A percentile compares a stretch with the other conserved stretches of the same genome.
Conservation (phyloP, 2,888 invertebrate species). For the Gryllus longicercus region DNA sequence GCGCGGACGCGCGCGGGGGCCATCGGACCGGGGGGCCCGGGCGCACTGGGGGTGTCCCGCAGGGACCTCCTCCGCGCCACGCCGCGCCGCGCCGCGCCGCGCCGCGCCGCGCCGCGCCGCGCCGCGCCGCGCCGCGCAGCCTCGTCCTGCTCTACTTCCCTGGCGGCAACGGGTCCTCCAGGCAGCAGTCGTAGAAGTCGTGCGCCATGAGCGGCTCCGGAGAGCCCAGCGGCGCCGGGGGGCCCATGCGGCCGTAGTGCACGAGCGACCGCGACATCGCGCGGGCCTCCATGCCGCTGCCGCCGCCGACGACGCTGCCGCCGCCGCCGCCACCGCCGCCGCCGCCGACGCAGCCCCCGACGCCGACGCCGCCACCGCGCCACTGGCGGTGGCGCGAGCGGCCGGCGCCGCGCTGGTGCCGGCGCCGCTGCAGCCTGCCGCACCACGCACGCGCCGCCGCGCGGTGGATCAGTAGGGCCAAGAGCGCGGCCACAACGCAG, state of each 20-base stretch:
- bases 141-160: constrained; percentile 10
- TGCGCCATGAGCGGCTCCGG: neutral
- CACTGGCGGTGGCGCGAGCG: neutral
- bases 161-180: neutral
- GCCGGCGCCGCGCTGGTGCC: neutral
- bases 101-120: neutral
- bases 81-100: neutral
- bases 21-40: no score
- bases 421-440: constrained; percentile 1
- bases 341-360: neutral
- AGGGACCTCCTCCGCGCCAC: neutral
- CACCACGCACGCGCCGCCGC: constrained; percentile 1
- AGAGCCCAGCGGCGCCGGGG: neutral
- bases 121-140: neutral
- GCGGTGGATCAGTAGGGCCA: neutral
- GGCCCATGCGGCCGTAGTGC: neutral
- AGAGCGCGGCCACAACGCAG: no score
- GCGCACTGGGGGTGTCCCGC: neutral
- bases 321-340: neutral
- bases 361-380: constrained; percentile 6
- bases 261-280: neutral
- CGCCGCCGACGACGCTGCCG: neutral
- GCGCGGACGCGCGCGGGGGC: no score
- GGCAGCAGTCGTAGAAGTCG: constrained; percentile 17
- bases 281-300: neutral